These are phyloP conservation scores for Lacerta bilineata DNA, from an alignment of 2,797 vertebrate genomes.

Conservation along the genomic window DNA sequence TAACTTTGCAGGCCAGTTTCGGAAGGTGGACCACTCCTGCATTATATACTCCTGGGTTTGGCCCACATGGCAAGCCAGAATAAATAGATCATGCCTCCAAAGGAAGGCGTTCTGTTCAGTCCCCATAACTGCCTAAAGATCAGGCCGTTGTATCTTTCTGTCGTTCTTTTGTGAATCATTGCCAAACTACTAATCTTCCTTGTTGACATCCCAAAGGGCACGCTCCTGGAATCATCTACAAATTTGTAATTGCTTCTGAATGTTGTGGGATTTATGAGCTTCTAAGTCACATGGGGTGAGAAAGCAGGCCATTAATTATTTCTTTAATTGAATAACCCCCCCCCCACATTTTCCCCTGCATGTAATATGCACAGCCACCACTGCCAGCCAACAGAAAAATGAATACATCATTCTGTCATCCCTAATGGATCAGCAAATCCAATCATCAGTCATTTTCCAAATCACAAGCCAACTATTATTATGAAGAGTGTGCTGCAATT, in stretches of 20 bases:
- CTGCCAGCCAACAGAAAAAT: not conserved
- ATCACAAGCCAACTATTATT: not conserved
- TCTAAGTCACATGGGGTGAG: not conserved
- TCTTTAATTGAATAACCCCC: not conserved
- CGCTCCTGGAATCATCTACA: not conserved
- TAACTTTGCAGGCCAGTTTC: too few species aligned
- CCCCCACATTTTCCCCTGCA: not conserved
- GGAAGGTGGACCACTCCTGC: too few species aligned
- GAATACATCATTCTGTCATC: slow-evolving; percentile 1
- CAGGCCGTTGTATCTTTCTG: not conserved
- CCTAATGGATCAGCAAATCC: slow-evolving; percentile 7
- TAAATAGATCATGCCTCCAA: not conserved
- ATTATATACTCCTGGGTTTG: not conserved
- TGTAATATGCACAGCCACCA: not conserved
- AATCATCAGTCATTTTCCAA: not conserved
- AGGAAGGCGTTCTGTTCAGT: not conserved
- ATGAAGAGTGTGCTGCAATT: not conserved
- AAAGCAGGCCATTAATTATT: slow-evolving; percentile 11
- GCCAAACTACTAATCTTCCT: not conserved
- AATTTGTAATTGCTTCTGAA: slow-evolving; percentile 14
- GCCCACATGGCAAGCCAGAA: not conserved
- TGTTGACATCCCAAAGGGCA: not conserved
- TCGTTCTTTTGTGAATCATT: not conserved
- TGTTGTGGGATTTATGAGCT: slow-evolving; percentile 1
- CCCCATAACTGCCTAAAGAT: not conserved